Percentiles rank a stretch among this genome's conserved stretches.
Conservation (phyloP, 2,888 invertebrate species). For the Drosophila kokeensis region DNA sequence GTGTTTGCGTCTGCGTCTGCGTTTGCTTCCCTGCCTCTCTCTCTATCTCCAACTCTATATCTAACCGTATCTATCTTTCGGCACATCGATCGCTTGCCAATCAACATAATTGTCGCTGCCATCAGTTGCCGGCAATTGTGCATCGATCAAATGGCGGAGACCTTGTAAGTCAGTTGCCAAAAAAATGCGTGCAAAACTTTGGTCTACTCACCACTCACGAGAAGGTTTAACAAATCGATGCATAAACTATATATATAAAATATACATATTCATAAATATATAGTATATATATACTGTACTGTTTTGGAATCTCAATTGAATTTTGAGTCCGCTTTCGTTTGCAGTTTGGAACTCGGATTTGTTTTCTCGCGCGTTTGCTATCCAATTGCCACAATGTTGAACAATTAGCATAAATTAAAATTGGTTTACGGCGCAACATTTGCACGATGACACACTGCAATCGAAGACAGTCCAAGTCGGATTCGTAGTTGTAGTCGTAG, state of each 20-base stretch:
- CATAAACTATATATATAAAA: background rate
- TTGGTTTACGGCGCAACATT: constrained; percentile 75
- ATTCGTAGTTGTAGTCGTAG: background rate
- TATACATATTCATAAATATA: background rate
- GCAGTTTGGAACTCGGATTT: constrained; percentile 5
- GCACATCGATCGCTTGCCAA: constrained; percentile 53
- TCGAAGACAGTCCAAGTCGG: constrained; percentile 8
- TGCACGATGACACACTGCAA: constrained; percentile 69
- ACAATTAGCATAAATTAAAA: constrained; percentile 80
- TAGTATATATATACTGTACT: background rate
- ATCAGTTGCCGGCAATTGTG: constrained; percentile 81
- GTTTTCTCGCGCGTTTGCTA: constrained; percentile 51
- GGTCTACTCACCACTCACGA: background rate
- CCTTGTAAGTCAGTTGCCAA: constrained; percentile 61
- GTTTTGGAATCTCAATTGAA: background rate
- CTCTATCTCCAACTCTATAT: background rate
- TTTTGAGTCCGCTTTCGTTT: background rate
- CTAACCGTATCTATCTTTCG: background rate
- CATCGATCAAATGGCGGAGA: constrained; percentile 75
- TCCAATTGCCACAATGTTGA: constrained; percentile 66
- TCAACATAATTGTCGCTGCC: constrained; percentile 61
- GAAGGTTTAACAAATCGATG: background rate
- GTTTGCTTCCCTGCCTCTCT: background rate
- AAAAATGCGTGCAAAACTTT: constrained; percentile 71
- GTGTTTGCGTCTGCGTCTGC: constrained; percentile 9